phyloP scores from a whole-genome alignment of 2,888 invertebrate genomes.

The Protonemura montana region DNA sequence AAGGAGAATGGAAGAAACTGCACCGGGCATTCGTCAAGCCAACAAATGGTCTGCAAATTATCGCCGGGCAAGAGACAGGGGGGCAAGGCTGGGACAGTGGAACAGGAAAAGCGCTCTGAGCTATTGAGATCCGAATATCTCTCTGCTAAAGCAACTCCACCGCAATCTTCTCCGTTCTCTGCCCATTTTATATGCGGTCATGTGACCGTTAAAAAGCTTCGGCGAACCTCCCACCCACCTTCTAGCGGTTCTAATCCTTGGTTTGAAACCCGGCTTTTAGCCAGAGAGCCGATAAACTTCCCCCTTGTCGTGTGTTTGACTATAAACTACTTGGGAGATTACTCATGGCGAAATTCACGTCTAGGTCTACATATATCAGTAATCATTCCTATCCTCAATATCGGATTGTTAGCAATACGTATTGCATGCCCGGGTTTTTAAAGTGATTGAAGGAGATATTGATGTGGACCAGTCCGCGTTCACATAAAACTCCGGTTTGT shows the following conservation, averaged over 20 bases:
- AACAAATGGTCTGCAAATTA: constrained; percentile 26
- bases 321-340: not conserved
- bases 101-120: not conserved
- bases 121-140: constrained; percentile 18
- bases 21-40: constrained; percentile 33
- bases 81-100: not conserved
- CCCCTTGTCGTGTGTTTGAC: constrained; percentile 16
- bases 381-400: not conserved
- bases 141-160: constrained; percentile 31
- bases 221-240: constrained; percentile 22
- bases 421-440: not conserved
- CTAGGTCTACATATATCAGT: not conserved
- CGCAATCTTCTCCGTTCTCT: constrained; percentile 26
- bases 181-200: constrained; percentile 32
- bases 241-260: constrained; percentile 19
- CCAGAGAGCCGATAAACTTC: constrained; percentile 15
- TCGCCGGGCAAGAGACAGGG: not conserved
- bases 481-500: not conserved
- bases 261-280: constrained; percentile 18
- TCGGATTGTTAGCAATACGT: not conserved
- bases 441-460: not conserved
- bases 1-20: constrained; percentile 25
- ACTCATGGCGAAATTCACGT: not conserved
- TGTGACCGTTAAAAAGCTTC: constrained; percentile 17
- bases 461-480: not conserved